phyloP scores from a whole-genome alignment of 2,113 vertebrate species.

The Cyanoramphus novaezelandiae region DNA sequence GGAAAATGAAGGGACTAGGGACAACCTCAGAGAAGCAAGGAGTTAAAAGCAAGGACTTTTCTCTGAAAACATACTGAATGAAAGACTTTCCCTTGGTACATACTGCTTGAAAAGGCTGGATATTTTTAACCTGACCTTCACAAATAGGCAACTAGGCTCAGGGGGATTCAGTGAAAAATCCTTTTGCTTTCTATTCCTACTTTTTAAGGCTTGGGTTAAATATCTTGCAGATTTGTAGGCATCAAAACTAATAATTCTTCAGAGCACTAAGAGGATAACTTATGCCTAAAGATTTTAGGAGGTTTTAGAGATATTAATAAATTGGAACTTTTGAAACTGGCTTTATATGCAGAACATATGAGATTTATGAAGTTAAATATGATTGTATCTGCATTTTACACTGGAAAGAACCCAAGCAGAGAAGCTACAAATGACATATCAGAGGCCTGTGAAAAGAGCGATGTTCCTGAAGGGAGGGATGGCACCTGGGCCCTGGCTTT shows the following conservation, averaged over 20 bases:
- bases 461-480: background rate
- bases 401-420: background rate
- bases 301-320: background rate
- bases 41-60: background rate
- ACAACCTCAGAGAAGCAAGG: background rate
- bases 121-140: conserved; percentile 25
- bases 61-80: background rate
- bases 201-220: background rate
- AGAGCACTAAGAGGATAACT: background rate
- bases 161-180: background rate
- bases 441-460: background rate
- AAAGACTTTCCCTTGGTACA: background rate
- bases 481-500: background rate
- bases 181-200: background rate
- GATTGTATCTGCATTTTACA: background rate
- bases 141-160: background rate
- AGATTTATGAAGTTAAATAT: background rate
- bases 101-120: background rate
- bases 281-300: background rate
- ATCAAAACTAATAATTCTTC: background rate
- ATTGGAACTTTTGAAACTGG: background rate
- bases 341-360: background rate
- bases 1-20: background rate
- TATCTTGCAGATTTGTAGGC: background rate
- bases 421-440: background rate